Percentiles rank a stretch among this genome's conserved stretches.
These are phyloP conservation scores for Prunella fulvescens DNA, from an alignment of 2,113 vertebrate species.

Conservation along the genomic window DNA sequence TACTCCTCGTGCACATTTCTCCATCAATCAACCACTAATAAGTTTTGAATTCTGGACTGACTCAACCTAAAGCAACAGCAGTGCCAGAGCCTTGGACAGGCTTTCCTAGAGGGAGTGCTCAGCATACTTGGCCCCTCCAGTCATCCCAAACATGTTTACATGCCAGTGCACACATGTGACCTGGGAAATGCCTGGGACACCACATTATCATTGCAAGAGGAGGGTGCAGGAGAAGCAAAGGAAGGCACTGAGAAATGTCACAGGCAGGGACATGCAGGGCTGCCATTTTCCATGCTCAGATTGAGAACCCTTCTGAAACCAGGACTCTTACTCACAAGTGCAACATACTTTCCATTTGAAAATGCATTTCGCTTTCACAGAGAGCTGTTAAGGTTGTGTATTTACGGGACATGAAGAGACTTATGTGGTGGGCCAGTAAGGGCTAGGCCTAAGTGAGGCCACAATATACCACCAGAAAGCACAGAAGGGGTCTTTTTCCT, in stretches of 20 bases:
- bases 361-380: not conserved
- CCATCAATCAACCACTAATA: not conserved
- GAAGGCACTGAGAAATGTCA: not conserved
- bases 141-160: not conserved
- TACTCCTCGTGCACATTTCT: not conserved
- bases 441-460: not conserved
- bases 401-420: not conserved
- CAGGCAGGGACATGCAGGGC: rapidly evolving
- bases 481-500: not conserved
- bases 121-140: not conserved
- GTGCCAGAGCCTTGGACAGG: not conserved
- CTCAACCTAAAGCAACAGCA: not conserved
- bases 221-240: not conserved
- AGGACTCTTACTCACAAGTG: not conserved
- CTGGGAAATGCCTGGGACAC: not conserved
- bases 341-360: not conserved
- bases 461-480: not conserved
- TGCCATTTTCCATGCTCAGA: not conserved
- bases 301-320: not conserved
- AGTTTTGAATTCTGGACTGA: not conserved
- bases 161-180: not conserved
- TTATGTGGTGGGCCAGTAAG: not conserved
- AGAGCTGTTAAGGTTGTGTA: rapidly evolving
- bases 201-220: not conserved
- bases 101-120: not conserved